Evolutionary conservation across 1,140 invertebrate species (phyloP), one percentile per base, ranked within the genome.

Genomic region (Bombyx mori): DNA sequence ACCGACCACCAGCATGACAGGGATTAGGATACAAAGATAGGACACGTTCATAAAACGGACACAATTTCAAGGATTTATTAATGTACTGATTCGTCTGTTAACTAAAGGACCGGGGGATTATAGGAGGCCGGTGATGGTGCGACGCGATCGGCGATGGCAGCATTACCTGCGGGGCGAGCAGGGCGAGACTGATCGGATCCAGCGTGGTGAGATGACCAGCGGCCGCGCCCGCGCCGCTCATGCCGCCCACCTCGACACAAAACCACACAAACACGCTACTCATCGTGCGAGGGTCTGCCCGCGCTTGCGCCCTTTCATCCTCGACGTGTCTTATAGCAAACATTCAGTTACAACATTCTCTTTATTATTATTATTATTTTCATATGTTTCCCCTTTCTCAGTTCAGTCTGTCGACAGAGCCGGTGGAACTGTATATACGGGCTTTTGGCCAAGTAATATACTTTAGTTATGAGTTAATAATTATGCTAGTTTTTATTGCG

Each of bases 221-320:
- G 61, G 85, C 79, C 71, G 82, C 81, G 68, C 83, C 82, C 60
- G 79, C 75, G 64, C 82, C 80, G 76, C 85, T 73, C 83, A 86
- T 73, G 73, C 83, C 85, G 73, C 82, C 84, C 84, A 88, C 85
- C 84, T 87, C 84, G 74, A 85, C 77, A 88, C 82, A 88, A 77
- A 82, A 86, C 81, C 82, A 86, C 79, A 88, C 81, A 86, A 83
- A 88, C 74, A 84, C 82, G 77, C 80, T 86, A 86, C 83, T 83
- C 72, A 83, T 81, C 79, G 81, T 86, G 83, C 79, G 76, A 76
- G 71, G 71, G 62, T 67, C 61, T 61, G 61, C 58, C 68, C 66
- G 68, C 66, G 57, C 67, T 73, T 67, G 63, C 56, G 65, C 65
- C 61, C 58, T 57, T 57, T 8, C 8, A 5, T 22, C 44, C 44